Base-by-base conservation (phyloP, 2,888 invertebrate genomes). In the Bugulina stolonifera region DNA sequence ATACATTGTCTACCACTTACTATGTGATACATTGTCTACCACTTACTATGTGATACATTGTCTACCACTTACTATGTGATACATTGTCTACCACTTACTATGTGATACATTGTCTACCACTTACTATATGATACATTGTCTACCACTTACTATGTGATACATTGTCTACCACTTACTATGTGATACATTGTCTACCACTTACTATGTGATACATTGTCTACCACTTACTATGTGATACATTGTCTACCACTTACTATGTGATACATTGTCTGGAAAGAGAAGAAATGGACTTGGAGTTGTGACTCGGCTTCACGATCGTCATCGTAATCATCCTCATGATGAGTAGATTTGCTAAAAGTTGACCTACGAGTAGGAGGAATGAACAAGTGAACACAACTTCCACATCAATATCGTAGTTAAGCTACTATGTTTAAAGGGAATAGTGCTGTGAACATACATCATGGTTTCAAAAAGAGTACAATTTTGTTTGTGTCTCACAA, bases 211-310 rank as follows among this genome's bases (percentile, higher is more conserved):
- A 43, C 43, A 43, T 5, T 43, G 43, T 43, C 10, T 43, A 43
- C 5, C 18, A 43, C 43, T 43, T 43, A 43, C 43, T 5, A 43
- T 43, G 18, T 43, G 43, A 43, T 55, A 55, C 55, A 55, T 5
- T 23, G 25, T 5, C 3, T 55, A 29, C 23, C 71, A 79, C 80
- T 76, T 74, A 82, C 82, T 64, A 81, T 73, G 74, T 82, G 82
- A 75, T 82, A 82, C 34, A 81, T 75, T 18, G 82, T 82, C 54
- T 75, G 77, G 55, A 81, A 77, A 57, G 81, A 79, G 76, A 82
- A 79, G 34, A 82, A 78, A 43, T 77, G 78, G 34, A 80, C 79
- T 73, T 81, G 79, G 22, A 82, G 77, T 73, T 82, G 79, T 0
- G 80, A 77, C 35, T 73, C 74, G 58, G 74, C n/a, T 14, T 77